Evolutionary conservation across 92 coral and sea anemone genomes (phyloP), one percentile per base, ranked within the genome.

Genomic region (Micromussa lordhowensis): DNA sequence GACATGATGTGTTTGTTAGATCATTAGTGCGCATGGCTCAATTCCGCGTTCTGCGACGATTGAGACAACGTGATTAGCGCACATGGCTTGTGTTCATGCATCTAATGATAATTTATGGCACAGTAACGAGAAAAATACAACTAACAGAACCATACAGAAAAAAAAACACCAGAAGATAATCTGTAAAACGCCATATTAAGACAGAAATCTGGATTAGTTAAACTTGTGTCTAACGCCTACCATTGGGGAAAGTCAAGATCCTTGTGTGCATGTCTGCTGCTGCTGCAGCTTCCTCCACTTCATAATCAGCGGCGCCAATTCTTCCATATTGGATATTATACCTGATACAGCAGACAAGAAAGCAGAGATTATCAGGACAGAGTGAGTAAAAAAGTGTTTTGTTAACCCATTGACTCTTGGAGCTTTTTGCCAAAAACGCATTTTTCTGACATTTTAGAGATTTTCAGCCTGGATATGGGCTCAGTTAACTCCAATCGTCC

Each of bases 241-340:
- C 94, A 59, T 90, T 76, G 3, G 99, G 98, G 77, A 98, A 98
- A 44, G 96, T 77, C 13, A 87, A 90, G 77, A 98, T 98, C 78
- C 98, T 90, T 49, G 51, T 36, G 71, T 98, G 99, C 84, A 98
- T 98, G 85, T 98, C 99, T 9, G 99, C 98, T 11, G 99, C 98
- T 38, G 80, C 53, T 0, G 99, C 99, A 21, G 99, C 98, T 48
- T 84, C 94, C 49, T 98, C 98, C 4, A 98, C 96, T 34, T 96
- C 99, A 73, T 74, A 89, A 49, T 94, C 95, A 40, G 87, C 18
- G 29, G 98, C 96, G 32, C 82, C 93, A 82, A 98, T 91, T 59
- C 98, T 92, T 51, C 99, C 99, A 86, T 98, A 98, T 31, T 95
- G 96, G 72, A 98, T 93, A 82, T 98, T 98, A 80, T 91, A 98